These are phyloP conservation scores for Bugula neritina DNA, from an alignment of 2,888 invertebrate species.

Conservation along the genomic window DNA sequence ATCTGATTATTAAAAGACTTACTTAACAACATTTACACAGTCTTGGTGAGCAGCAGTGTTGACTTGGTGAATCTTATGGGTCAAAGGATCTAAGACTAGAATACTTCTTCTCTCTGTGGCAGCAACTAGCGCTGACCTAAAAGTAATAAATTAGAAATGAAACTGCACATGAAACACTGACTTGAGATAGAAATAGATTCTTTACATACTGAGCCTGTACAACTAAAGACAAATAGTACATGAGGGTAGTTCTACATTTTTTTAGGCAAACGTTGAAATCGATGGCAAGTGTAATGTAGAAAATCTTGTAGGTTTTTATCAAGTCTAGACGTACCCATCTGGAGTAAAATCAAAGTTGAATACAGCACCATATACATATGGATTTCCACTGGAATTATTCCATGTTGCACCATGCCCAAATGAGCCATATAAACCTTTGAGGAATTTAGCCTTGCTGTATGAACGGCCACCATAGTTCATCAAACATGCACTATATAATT, in stretches of 20 bases:
- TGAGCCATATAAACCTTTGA: conserved; percentile 14
- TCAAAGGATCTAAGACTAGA: conserved; percentile 78
- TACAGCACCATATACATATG: conserved; percentile 13
- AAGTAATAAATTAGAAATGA: conserved; percentile 31
- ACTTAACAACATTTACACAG: conserved; percentile 90
- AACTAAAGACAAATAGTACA: too few relatives aligned
- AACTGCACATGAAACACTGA: too few relatives aligned
- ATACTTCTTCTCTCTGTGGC: conserved; percentile 85
- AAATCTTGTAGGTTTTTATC: too few relatives aligned
- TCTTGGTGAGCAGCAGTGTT: conserved; percentile 77
- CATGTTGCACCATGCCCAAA: conserved; percentile 20
- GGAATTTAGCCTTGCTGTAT: conserved; percentile 8
- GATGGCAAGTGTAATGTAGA: too few relatives aligned
- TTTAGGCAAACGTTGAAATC: too few relatives aligned
- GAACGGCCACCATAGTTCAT: not conserved
- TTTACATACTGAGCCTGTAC: too few relatives aligned
- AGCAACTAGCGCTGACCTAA: conserved; percentile 73
- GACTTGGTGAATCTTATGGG: conserved; percentile 67
- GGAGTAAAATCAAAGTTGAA: conserved; percentile 23
- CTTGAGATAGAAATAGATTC: too few relatives aligned
- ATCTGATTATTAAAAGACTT: too few relatives aligned
- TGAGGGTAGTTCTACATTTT: too few relatives aligned
- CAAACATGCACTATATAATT: not conserved
- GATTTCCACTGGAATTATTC: conserved; percentile 23
- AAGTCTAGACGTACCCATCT: conserved; percentile 24